Evolutionary conservation across 2,113 vertebrate genomes (phyloP), one percentile per base, ranked within the genome.

Genomic region (Larimichthys crocea): DNA sequence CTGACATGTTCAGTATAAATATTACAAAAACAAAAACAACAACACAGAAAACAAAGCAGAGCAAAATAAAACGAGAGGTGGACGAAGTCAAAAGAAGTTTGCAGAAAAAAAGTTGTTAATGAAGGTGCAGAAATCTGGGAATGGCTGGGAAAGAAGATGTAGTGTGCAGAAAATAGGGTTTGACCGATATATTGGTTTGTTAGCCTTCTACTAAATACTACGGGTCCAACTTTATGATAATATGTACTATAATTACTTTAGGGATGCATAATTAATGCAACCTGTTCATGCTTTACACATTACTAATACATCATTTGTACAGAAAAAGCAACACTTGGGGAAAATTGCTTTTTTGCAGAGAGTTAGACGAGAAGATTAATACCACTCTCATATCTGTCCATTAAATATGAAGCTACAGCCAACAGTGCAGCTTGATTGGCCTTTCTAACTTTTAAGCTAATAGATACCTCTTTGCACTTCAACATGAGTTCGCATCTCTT

Each of bases 1-100:
- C 71, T 80, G 89, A 91, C 89, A 90, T 80, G 86, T 80, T 87
- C 62, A 61, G 77, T 89, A 93, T 93, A 95, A 94, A 96, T 95
- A 94, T 92, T 78, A 88, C 72, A 90, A 89, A 84, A 88, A 88
- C 52, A 72, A 79, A 74, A 82, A 83, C 15, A 76, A 74, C 52
- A 68, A 87, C 73, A 80, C 62, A 72, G 80, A 65, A 88, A 89
- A 75, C n/a, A 87, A 76, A 89, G 35, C 68, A 82, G 65, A 79
- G 60, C 22, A 65, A 82, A 77, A 55, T 5, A 19, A 50, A 50
- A 64, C 5, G 20, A 59, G 55, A 16, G 9, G 50, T 10, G 3
- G 42, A 46, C 3, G 10, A 14, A 19, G 48, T 1, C 26, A 22
- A 53, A 62, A 42, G 49, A 62, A 76, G 5, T 9, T 1, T 7